Percentiles rank a stretch among this genome's conserved stretches.
These are phyloP conservation scores for Belonocnema kinseyi DNA, from an alignment of 1,140 invertebrate genomes.

Conservation along the genomic window DNA sequence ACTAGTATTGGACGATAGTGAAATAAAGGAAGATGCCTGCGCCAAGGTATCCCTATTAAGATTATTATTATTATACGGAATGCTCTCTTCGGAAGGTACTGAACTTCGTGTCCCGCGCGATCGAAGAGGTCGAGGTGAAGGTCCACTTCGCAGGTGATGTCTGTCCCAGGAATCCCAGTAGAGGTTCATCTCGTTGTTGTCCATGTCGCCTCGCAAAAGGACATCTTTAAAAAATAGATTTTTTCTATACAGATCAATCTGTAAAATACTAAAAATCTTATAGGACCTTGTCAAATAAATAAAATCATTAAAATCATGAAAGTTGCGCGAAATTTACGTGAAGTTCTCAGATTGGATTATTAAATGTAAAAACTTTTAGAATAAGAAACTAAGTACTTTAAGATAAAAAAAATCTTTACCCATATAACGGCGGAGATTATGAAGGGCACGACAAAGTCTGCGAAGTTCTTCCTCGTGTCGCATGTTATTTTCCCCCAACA, in stretches of 20 bases:
- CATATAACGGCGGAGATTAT: slow-evolving; percentile 89
- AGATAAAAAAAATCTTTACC: slow-evolving; percentile 75
- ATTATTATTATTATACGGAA: slow-evolving; percentile 74
- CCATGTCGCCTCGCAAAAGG: slow-evolving; percentile 78
- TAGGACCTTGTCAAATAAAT: too few relatives aligned
- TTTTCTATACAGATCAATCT: not conserved
- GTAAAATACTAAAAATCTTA: too few relatives aligned
- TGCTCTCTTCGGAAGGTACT: slow-evolving; percentile 79
- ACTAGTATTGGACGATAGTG: slow-evolving; percentile 67
- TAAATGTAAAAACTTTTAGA: too few relatives aligned
- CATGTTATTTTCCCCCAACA: slow-evolving; percentile 81
- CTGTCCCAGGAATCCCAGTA: slow-evolving; percentile 97
- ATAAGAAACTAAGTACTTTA: not conserved
- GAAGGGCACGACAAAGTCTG: slow-evolving; percentile 86
- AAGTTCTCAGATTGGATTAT: too few relatives aligned
- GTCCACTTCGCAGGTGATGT: slow-evolving; percentile 74
- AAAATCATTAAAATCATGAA: too few relatives aligned
- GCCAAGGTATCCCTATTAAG: slow-evolving; percentile 65
- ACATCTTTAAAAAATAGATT: slow-evolving; percentile 75
- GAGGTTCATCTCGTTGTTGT: slow-evolving; percentile 81
- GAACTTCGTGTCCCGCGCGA: slow-evolving; percentile 76
- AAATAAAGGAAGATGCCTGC: slow-evolving; percentile 69
- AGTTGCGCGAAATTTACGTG: too few relatives aligned
- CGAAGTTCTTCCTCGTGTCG: slow-evolving; percentile 87
- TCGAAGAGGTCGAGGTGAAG: slow-evolving; percentile 78